A percentile compares a stretch with the other conserved stretches of the same genome.
These are phyloP conservation scores for Xiphophorus maculatus DNA, from an alignment of 2,113 vertebrate genomes.

Conservation along the genomic window DNA sequence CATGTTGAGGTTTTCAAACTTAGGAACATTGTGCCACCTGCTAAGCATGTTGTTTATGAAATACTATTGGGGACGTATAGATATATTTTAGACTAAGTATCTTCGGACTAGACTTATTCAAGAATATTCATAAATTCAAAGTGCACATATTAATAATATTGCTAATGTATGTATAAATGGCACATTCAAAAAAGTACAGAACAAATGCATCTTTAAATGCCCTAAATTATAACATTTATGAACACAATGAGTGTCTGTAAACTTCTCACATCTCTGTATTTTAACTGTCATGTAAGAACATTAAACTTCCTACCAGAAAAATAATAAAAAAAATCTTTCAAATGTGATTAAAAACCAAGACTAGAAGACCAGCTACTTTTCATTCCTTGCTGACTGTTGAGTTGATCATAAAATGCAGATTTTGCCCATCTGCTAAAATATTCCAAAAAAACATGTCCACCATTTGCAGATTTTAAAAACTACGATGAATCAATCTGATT, in stretches of 20 bases:
- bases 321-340: background rate
- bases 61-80: no score
- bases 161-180: no score
- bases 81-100: background rate
- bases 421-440: slow-evolving; percentile 36
- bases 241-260: background rate
- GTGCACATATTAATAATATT: background rate
- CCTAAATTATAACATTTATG: background rate
- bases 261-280: background rate
- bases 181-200: background rate
- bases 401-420: background rate
- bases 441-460: slow-evolving; percentile 31
- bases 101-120: background rate
- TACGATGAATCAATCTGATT: slow-evolving; percentile 38
- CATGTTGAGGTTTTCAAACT: background rate
- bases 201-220: background rate
- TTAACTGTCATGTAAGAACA: background rate
- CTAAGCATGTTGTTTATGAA: background rate
- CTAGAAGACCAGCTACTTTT: background rate
- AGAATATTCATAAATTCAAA: background rate
- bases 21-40: background rate
- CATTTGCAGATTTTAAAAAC: slow-evolving; percentile 38
- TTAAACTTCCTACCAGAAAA: background rate
- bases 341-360: background rate
- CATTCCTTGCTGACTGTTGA: background rate